Conservation (phyloP, 2,113 vertebrate genomes). For the Apteryx owenii region DNA sequence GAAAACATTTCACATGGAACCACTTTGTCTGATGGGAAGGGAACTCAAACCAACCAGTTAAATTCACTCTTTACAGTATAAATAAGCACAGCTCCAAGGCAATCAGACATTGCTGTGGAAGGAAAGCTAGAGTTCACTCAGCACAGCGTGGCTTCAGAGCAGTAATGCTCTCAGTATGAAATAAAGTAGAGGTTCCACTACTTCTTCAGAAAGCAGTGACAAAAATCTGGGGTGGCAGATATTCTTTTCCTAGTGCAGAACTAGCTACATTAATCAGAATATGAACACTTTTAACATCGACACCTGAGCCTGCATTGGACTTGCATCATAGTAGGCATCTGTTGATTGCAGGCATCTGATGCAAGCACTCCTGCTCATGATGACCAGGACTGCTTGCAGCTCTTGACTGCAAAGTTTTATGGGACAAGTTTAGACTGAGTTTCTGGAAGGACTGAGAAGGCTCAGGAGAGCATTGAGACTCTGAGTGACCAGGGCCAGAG, state of each 20-base stretch:
- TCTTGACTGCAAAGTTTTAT: not conserved
- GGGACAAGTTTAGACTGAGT: not conserved
- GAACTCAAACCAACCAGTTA: not conserved
- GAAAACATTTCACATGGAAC: not conserved
- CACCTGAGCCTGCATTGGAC: not conserved
- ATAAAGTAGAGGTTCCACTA: not conserved
- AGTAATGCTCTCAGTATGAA: not conserved
- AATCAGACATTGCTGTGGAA: not conserved
- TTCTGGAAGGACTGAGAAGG: not conserved
- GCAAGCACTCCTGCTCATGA: no score
- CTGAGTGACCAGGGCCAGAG: not conserved
- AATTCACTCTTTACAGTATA: not conserved
- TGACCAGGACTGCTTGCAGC: not conserved
- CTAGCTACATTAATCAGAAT: not conserved
- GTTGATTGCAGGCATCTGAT: no score
- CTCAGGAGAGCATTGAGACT: not conserved
- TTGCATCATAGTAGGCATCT: rapidly evolving
- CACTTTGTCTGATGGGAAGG: not conserved
- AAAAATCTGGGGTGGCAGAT: not conserved
- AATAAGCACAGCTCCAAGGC: not conserved
- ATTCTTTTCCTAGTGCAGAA: not conserved
- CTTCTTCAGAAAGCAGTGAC: not conserved
- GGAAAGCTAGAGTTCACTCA: not conserved
- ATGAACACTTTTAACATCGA: not conserved
- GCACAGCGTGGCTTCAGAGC: not conserved